These are phyloP conservation scores for Cynodonichthys magdalenae DNA, from an alignment of 2,797 vertebrate species.

Conservation along the genomic window DNA sequence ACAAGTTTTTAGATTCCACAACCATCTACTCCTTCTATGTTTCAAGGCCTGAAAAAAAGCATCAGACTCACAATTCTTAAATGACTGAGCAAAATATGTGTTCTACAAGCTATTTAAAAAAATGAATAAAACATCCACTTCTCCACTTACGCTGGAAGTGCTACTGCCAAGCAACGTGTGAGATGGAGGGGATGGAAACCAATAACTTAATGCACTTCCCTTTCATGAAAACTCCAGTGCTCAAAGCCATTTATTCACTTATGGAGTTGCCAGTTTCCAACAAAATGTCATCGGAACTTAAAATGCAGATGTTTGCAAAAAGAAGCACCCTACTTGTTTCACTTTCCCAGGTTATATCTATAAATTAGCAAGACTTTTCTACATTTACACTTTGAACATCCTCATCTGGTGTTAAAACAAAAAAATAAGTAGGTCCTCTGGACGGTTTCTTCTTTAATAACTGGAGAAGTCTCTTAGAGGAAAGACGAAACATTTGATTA, in stretches of 20 bases:
- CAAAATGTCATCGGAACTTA: slow-evolving; percentile 45
- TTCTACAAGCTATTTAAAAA: slow-evolving; percentile 27
- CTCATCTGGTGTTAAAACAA: background rate
- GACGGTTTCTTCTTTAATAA: too few relatives aligned
- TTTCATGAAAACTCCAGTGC: slow-evolving; percentile 49
- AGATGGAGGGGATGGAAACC: slow-evolving; percentile 60
- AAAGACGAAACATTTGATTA: too few relatives aligned
- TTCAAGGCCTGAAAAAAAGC: slow-evolving; percentile 15
- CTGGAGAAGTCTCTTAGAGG: too few relatives aligned
- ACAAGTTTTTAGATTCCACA: slow-evolving; percentile 16
- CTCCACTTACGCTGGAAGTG: slow-evolving; percentile 32
- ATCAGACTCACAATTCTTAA: slow-evolving; percentile 5
- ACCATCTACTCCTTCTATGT: slow-evolving; percentile 27
- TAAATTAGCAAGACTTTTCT: slow-evolving; percentile 38
- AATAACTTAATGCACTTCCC: slow-evolving; percentile 56
- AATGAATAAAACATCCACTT: slow-evolving; percentile 54
- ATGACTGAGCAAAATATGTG: slow-evolving; percentile 26
- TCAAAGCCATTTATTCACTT: slow-evolving; percentile 53
- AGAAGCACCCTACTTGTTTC: slow-evolving; percentile 19
- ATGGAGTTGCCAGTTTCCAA: slow-evolving; percentile 37
- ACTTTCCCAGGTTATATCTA: slow-evolving; percentile 24
- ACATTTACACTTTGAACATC: slow-evolving; percentile 35
- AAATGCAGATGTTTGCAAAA: slow-evolving; percentile 31
- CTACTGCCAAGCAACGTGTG: slow-evolving; percentile 56
- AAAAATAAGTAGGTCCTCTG: too few relatives aligned